Base-by-base conservation (phyloP, 2,888 invertebrate species). In the Hydrotaea cyrtoneurina region DNA sequence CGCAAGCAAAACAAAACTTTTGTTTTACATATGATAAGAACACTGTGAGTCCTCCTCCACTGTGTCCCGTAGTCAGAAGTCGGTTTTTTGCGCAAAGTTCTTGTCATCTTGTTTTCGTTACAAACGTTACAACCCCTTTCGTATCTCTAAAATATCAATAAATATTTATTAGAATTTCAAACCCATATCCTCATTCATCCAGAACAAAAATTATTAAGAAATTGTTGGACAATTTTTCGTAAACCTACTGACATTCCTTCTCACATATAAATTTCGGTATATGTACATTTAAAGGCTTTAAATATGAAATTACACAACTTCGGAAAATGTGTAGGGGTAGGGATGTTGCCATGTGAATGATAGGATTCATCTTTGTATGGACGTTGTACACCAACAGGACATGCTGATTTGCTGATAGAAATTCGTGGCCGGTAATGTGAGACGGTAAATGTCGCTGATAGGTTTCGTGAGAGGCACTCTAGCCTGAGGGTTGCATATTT, bases 121-220 rank as follows among this genome's bases (percentile, higher is more conserved):
- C 50, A 15, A n/a, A 15, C 50, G 50, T 2, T 3, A 15, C 50
- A 1, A 2, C n/a, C 50, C 50, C n/a, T n/a, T 43, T 36, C 43
- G 21, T 66, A 66, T 43, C 66, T 19, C 39, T 21, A 19, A 66
- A 66, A 66, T 66, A 66, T 66, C 66, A 66, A 66, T 66, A 66
- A 66, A 66, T 66, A 66, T 66, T 66, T 66, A 66, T 66, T 66
- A 66, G 39, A 39, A 19, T 13, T 66, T 39, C 8, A 39, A 66
- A 66, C 66, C 39, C 66, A 66, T 66, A 66, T 43, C 39, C 39
- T 43, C 66, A 43, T 66, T 66, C 39, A 66, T 10, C 11, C 66
- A 39, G 8, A 66, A 43, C 66, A 13, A 5, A 66, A 66, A 43
- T 43, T 66, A 43, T 66, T 66, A 66, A 21, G 43, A 19, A 39